Conservation (phyloP, 2,888 invertebrate species). For the Copidosoma aretas region DNA sequence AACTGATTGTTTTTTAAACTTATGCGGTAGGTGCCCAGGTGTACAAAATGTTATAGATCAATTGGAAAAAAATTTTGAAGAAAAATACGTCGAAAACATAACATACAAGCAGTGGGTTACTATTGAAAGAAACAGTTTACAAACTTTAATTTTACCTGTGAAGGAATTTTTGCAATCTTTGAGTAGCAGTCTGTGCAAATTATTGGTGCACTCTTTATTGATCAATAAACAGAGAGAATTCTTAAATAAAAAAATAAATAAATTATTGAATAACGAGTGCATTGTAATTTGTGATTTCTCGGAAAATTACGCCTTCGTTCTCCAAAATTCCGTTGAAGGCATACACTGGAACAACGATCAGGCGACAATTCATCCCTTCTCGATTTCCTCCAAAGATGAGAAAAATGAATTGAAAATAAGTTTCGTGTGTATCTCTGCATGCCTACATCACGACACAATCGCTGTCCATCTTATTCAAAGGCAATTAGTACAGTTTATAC, state of each 20-base stretch:
- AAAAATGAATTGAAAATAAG: constrained; percentile 2
- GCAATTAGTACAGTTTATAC: background rate
- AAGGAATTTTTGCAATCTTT: background rate
- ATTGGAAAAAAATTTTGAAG: no score
- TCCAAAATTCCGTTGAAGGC: background rate
- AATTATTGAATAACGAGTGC: background rate
- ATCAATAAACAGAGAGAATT: background rate
- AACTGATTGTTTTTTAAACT: no score
- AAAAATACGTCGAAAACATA: no score
- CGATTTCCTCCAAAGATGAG: background rate
- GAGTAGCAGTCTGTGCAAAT: background rate
- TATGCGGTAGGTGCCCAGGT: no score
- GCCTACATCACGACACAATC: background rate
- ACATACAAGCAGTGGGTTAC: no score
- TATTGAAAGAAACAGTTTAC: no score
- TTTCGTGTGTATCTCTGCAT: constrained; percentile 3
- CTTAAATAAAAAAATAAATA: background rate
- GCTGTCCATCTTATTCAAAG: constrained; percentile 9
- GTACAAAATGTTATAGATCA: no score
- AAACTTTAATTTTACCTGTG: no score
- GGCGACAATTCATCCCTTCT: background rate
- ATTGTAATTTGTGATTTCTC: background rate
- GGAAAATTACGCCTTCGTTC: background rate
- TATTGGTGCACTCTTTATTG: background rate
- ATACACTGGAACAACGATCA: background rate